Percentiles rank a stretch among this genome's conserved stretches.
Conservation (phyloP, 1,140 invertebrate genomes). For the Stegodyphus mimosarum region DNA sequence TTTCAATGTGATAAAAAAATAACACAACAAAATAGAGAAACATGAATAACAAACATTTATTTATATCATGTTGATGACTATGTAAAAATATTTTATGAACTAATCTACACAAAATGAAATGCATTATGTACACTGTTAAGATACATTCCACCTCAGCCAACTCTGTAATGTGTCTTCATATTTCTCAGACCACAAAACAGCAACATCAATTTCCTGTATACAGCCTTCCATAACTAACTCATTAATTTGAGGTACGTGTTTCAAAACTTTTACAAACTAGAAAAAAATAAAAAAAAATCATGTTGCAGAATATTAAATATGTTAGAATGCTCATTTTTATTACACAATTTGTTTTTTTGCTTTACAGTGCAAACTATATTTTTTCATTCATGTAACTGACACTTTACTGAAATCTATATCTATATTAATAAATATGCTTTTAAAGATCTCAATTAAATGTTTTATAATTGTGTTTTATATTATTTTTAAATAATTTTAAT, state of each 20-base stretch:
- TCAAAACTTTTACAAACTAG: not conserved
- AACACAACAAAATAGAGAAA: no score
- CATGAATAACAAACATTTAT: not conserved
- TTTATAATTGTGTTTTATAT: no score
- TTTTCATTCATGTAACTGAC: no score
- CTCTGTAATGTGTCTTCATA: slow-evolving; percentile 27
- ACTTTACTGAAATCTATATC: no score
- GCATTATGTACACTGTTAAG: not conserved
- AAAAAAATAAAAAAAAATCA: not conserved
- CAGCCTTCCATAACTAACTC: slow-evolving; percentile 10
- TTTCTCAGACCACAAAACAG: slow-evolving; percentile 21
- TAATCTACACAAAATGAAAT: not conserved
- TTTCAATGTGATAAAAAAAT: no score
- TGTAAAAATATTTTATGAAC: not conserved
- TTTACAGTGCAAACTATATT: no score
- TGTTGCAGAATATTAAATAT: no score
- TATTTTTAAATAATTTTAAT: no score
- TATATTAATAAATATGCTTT: no score
- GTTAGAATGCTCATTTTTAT: no score
- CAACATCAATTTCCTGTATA: slow-evolving; percentile 16
- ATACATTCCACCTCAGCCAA: slow-evolving; percentile 5
- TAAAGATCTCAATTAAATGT: no score
- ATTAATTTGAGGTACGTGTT: slow-evolving; percentile 1
- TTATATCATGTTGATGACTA: not conserved
- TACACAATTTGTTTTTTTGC: no score